A percentile compares a stretch with the other conserved stretches of the same genome.
Evolutionary conservation across 2,797 vertebrate species (phyloP).

Genomic region (Pseudochirops cupreus): DNA sequence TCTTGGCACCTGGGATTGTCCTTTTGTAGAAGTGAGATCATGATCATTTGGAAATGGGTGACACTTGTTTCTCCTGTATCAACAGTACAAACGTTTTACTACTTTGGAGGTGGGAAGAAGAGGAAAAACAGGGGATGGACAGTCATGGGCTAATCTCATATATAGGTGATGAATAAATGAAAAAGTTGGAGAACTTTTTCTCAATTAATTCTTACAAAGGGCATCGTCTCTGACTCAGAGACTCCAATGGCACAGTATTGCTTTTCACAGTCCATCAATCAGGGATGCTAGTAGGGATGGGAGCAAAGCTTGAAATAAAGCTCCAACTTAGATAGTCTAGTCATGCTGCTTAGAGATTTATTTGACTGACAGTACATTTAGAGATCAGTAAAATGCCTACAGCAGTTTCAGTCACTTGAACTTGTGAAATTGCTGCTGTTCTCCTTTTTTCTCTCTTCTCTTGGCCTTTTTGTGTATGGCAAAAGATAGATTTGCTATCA

Average conservation of each 20-base stretch:
- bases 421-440: slow-evolving; percentile 48
- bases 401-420: slow-evolving; percentile 71
- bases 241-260: background rate
- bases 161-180: background rate
- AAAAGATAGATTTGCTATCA: slow-evolving; percentile 44
- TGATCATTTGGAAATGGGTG: background rate
- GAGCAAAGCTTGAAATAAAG: slow-evolving; percentile 69
- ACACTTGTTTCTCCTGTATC: background rate
- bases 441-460: slow-evolving; percentile 40
- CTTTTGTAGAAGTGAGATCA: background rate
- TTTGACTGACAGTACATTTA: slow-evolving; percentile 72
- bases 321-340: slow-evolving; percentile 38
- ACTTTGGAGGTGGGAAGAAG: background rate
- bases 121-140: background rate
- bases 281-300: slow-evolving; percentile 30
- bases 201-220: slow-evolving; percentile 7
- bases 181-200: background rate
- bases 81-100: background rate
- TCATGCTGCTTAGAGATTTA: slow-evolving; percentile 66
- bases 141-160: background rate
- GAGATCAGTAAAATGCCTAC: slow-evolving; percentile 76
- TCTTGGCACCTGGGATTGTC: background rate
- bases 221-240: background rate
- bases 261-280: slow-evolving; percentile 47
- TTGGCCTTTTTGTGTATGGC: slow-evolving; percentile 30